Base-by-base conservation (phyloP, 2,113 vertebrate species). In the Peromyscus polionotus region DNA sequence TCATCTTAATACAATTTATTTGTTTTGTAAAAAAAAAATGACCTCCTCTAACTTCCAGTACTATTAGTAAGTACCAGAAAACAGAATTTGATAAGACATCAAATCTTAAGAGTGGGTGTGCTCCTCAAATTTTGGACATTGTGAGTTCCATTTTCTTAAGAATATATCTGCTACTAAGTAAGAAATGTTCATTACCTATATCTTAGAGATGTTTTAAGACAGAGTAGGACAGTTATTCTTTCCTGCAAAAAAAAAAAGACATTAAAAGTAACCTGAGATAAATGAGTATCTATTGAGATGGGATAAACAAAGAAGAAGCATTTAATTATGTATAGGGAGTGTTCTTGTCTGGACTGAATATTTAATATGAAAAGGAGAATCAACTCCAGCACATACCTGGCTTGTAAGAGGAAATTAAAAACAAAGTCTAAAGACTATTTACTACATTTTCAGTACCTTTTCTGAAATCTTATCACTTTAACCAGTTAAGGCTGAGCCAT, bases 301-400 rank as follows among this genome's bases (percentile, higher is more conserved):
- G 9, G 24, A 73, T 5, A 89, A 36, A 14, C 4, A 3, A 84
- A 7, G 39, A 61, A 59, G 22, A 96, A 95, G 75, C 45, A 2
- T n/a, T 59, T 33, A 48, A 12, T 13, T 51, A 20, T 14, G 63
- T n/a, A 6, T 5, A n/a, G 2, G 5, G 8, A 80, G 0, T 80
- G 1, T 11, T 75, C 54, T 26, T 45, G 4, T 26, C 45, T 88
- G n/a, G 5, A 80, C 0, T 39, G 48, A 75, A 96, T 63, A 5
- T 90, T 95, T 70, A 68, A 7, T 20, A 70, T 91, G 42, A 67
- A 86, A 85, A 63, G 28, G n/a, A 94, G 54, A 95, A 85, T 51
- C 36, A 67, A 85, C 8, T 7, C 33, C 26, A 59, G 6, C 17
- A 70, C 72, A 96, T 68, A 79, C 10, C 31, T 10, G 19, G 9